A percentile compares a stretch with the other conserved stretches of the same genome.
Conservation (phyloP, 92 coral and sea anemone genomes). For the Nematostella vectensis region DNA sequence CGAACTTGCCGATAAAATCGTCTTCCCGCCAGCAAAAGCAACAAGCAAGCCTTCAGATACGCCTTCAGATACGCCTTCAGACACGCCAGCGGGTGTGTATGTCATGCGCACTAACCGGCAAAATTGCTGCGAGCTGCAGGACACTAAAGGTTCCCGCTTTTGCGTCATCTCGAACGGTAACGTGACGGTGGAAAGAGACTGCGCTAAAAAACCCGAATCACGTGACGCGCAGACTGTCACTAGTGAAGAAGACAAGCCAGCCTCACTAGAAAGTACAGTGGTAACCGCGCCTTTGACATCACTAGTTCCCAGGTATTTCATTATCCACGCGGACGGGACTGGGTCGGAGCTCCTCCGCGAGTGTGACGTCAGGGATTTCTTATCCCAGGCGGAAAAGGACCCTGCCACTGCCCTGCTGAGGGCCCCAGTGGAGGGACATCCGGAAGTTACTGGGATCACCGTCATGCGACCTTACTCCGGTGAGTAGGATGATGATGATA, state of each 20-base stretch:
- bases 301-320: conserved; percentile 59
- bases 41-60: conserved; percentile 6
- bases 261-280: conserved; percentile 1
- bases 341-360: conserved; percentile 88
- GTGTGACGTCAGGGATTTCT: conserved; percentile 64
- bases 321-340: conserved; percentile 83
- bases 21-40: not conserved
- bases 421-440: conserved; percentile 84
- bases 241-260: conserved; percentile 3
- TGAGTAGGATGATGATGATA: conserved; percentile 19
- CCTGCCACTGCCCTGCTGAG: conserved; percentile 75
- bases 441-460: conserved; percentile 78
- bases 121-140: conserved; percentile 73
- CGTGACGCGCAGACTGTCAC: not conserved
- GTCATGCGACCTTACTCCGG: conserved; percentile 82
- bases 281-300: conserved; percentile 21
- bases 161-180: conserved; percentile 73
- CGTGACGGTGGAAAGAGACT: conserved; percentile 23
- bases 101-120: conserved; percentile 76
- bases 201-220: not conserved
- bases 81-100: conserved; percentile 62
- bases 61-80: conserved; percentile 26
- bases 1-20: conserved; percentile 27
- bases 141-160: conserved; percentile 60
- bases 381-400: conserved; percentile 69